A percentile compares a stretch with the other conserved stretches of the same genome.
Conservation (phyloP, 2,888 invertebrate species). For the Agrypnus murinus region DNA sequence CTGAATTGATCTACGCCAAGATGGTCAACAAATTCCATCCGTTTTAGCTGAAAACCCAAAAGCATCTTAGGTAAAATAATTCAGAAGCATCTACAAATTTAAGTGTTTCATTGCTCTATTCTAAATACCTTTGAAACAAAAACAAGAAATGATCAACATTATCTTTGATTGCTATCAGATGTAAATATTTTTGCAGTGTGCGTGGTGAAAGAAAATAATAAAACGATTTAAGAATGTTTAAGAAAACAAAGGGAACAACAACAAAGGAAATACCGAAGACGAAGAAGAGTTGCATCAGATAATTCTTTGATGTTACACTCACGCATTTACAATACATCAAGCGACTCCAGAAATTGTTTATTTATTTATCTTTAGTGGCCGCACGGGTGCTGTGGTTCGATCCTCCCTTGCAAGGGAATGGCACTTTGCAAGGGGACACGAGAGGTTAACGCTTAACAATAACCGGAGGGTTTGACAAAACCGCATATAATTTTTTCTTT, state of each 20-base stretch:
- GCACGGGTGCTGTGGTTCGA: conserved; percentile 42
- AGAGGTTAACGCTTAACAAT: conserved; percentile 58
- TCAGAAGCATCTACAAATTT: too few relatives aligned
- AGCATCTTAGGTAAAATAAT: too few relatives aligned
- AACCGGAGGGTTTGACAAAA: conserved; percentile 65
- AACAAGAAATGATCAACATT: too few relatives aligned
- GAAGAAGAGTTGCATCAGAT: conserved; percentile 23
- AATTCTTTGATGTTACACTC: conserved; percentile 26
- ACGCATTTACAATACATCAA: conserved; percentile 42
- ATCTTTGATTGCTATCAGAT: too few relatives aligned
- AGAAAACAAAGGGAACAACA: conserved; percentile 1
- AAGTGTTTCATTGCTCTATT: too few relatives aligned
- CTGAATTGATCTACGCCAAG: too few relatives aligned
- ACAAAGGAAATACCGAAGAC: neutral
- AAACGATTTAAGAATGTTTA: too few relatives aligned
- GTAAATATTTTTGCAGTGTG: too few relatives aligned
- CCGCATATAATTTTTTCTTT: conserved; percentile 66
- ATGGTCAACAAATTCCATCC: too few relatives aligned
- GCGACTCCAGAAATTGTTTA: conserved; percentile 47
- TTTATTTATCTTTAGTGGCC: conserved; percentile 55
- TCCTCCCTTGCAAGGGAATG: conserved; percentile 39
- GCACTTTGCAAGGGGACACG: conserved; percentile 48
- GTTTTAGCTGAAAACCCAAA: too few relatives aligned
- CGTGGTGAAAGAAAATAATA: too few relatives aligned
- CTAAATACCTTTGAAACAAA: too few relatives aligned